Evolutionary conservation across 2,888 invertebrate species (phyloP).

Genomic region (Campoplex capitator): DNA sequence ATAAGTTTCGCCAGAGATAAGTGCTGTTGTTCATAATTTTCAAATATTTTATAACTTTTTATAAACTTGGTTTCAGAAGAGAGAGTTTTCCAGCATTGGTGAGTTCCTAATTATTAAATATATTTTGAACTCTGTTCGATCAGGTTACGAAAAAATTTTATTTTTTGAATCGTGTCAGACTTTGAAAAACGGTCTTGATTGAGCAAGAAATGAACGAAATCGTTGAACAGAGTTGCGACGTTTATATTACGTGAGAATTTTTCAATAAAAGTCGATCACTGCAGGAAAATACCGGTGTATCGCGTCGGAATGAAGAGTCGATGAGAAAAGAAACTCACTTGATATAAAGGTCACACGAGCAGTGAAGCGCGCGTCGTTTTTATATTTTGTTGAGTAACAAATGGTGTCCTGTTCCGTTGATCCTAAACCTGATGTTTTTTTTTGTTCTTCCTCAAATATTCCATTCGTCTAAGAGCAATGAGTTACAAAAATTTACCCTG

Average conservation of each 20-base stretch:
- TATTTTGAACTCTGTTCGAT: constrained; percentile 60
- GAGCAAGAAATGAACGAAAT: constrained; percentile 30
- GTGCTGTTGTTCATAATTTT: constrained; percentile 79
- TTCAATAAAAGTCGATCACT: constrained; percentile 29
- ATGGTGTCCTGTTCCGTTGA: constrained; percentile 37
- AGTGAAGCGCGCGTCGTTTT: constrained; percentile 60
- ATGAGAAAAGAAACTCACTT: constrained; percentile 17
- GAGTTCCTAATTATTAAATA: constrained; percentile 72
- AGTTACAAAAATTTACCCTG: constrained; percentile 11
- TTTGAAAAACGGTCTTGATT: not conserved
- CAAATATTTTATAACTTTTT: constrained; percentile 77
- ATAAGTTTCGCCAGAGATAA: constrained; percentile 77
- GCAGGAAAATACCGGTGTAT: not conserved
- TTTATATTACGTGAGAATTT: constrained; percentile 52
- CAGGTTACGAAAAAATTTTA: not conserved
- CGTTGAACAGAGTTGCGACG: constrained; percentile 62
- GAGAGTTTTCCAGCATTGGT: constrained; percentile 78
- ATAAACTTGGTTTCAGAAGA: constrained; percentile 82
- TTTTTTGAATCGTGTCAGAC: not conserved
- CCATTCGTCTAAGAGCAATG: constrained; percentile 1
- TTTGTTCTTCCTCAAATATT: constrained; percentile 42
- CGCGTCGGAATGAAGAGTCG: not conserved
- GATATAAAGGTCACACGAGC: constrained; percentile 48
- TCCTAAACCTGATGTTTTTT: constrained; percentile 31
- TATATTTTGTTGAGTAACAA: constrained; percentile 54